Percentiles rank a stretch among this genome's conserved stretches.
Conservation (phyloP, 2,797 vertebrate genomes). For the Gallinago solitaria region DNA sequence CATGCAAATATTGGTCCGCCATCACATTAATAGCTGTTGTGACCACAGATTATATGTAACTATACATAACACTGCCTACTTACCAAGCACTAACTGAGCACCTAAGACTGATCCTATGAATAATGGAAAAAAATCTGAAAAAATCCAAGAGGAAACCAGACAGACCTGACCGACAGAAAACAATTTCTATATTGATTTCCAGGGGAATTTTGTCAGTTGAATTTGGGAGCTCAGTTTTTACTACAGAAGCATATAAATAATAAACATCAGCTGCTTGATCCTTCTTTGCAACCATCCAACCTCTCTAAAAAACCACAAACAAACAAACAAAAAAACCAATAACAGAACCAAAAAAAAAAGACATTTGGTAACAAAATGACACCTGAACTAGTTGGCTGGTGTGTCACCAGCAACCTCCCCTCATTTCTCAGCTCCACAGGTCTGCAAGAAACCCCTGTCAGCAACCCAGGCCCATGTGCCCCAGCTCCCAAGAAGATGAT, state of each 20-base stretch:
- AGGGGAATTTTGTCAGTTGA: not conserved
- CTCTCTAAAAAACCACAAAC: not conserved
- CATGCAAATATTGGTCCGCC: not conserved
- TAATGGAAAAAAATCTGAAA: not conserved
- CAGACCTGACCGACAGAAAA: not conserved
- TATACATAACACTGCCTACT: not conserved
- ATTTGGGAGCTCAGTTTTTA: not conserved
- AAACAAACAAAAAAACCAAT: too few species aligned
- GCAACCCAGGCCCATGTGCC: not conserved
- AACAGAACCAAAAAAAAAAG: not conserved
- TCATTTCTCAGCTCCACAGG: not conserved
- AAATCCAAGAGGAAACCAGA: not conserved
- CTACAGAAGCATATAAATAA: not conserved
- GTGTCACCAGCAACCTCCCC: not conserved
- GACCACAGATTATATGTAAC: not conserved
- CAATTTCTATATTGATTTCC: not conserved
- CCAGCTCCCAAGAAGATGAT: not conserved
- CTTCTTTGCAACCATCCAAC: not conserved
- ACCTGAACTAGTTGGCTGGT: not conserved
- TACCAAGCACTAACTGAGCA: not conserved
- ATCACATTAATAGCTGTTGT: not conserved
- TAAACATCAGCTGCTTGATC: not conserved
- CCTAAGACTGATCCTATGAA: not conserved
- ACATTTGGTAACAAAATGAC: not conserved
- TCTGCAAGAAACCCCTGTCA: not conserved